Evolutionary conservation across 35 echinoderm and acorn worm genomes (phyloP).

Genomic region (Stichopus chloronotus): DNA sequence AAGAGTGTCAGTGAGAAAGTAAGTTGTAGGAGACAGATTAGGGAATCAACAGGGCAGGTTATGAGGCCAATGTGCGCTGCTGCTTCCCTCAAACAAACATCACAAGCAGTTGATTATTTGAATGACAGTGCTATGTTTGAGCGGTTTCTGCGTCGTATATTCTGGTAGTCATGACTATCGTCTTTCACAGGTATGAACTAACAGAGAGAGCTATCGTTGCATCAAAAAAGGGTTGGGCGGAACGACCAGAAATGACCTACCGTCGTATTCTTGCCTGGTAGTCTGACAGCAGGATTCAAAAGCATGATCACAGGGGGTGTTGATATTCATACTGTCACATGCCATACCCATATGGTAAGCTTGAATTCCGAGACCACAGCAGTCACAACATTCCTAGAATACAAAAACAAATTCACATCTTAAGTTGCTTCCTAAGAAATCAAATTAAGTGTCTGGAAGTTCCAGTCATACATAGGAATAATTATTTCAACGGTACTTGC

Average conservation of each 20-base stretch:
- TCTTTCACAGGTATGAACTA: too few relatives aligned
- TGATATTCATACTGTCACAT: slow-evolving; percentile 66
- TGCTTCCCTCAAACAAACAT: too few relatives aligned
- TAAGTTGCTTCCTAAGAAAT: neutral
- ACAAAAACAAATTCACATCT: slow-evolving; percentile 31
- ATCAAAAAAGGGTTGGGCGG: too few relatives aligned
- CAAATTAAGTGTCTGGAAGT: slow-evolving; percentile 42
- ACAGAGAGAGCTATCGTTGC: too few relatives aligned
- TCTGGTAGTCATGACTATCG: too few relatives aligned
- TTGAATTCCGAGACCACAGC: slow-evolving; percentile 81
- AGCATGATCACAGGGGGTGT: slow-evolving; percentile 68
- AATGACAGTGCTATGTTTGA: too few relatives aligned
- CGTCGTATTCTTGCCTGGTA: slow-evolving; percentile 59
- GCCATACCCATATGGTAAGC: slow-evolving; percentile 67
- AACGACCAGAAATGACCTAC: slow-evolving; percentile 55
- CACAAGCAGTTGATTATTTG: too few relatives aligned
- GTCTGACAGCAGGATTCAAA: slow-evolving; percentile 70
- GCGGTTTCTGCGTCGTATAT: too few relatives aligned
- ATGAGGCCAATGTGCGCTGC: too few relatives aligned
- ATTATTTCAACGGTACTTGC: neutral
- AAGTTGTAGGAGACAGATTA: too few relatives aligned
- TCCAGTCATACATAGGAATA: neutral
- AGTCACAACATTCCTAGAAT: slow-evolving; percentile 86
- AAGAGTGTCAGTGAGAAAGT: too few relatives aligned
- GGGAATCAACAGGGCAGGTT: too few relatives aligned